Evolutionary conservation across 2,113 vertebrate species (phyloP).

Genomic region (Oryzias javanicus): DNA sequence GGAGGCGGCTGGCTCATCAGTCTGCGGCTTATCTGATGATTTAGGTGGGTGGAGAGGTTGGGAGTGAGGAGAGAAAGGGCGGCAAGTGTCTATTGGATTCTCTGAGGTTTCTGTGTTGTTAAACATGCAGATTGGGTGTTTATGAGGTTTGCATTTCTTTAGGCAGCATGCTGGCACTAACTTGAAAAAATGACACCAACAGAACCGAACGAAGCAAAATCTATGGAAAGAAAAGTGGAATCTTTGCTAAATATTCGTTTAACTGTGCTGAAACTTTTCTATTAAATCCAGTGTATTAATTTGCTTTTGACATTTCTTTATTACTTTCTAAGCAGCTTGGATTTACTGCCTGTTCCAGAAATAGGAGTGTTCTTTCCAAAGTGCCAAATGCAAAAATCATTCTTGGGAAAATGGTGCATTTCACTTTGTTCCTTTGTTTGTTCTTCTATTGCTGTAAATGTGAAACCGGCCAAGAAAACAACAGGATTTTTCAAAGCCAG

Average conservation of each 20-base stretch:
- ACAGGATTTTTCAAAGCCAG: conserved; percentile 38
- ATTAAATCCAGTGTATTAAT: conserved; percentile 5
- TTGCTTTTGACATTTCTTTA: conserved; percentile 13
- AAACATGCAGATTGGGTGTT: conserved; percentile 23
- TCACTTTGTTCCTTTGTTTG: conserved; percentile 2
- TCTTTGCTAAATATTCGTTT: background rate
- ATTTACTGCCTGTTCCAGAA: conserved; percentile 15
- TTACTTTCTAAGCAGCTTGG: conserved; percentile 37
- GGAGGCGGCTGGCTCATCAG: conserved; percentile 69
- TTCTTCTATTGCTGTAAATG: conserved; percentile 16
- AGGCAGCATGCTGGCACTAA: background rate
- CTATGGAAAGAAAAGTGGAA: background rate
- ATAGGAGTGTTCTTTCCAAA: conserved; percentile 14
- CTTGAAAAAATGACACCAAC: background rate
- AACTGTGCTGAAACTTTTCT: conserved; percentile 27
- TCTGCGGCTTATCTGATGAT: conserved; percentile 68
- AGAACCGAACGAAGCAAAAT: background rate
- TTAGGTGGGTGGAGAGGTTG: conserved; percentile 63
- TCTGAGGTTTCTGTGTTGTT: conserved; percentile 37
- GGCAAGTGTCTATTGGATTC: conserved; percentile 37
- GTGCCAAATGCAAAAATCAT: conserved; percentile 17
- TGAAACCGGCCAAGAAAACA: conserved; percentile 50
- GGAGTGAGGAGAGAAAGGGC: conserved; percentile 37
- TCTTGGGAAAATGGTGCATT: background rate
- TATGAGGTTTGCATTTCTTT: conserved; percentile 9